Base-by-base conservation (phyloP, 2,113 vertebrate genomes). In the Tamias sibiricus region DNA sequence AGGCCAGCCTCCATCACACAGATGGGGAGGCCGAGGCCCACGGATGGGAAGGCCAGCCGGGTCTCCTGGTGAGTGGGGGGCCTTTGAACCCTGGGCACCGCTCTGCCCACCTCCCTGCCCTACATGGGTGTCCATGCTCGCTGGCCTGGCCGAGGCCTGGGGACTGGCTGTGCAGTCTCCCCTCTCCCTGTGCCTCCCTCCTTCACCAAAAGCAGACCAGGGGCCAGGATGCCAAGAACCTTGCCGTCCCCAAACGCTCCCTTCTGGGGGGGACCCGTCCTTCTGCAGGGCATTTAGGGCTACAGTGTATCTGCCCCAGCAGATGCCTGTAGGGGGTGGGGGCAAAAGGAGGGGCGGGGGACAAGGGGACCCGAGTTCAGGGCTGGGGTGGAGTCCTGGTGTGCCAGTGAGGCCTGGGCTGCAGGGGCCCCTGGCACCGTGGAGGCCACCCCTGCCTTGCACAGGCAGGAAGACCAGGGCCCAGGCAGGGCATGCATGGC, bases 21-120 rank as follows among this genome's bases (percentile, higher is more conserved):
- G 4, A 44, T 0, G 26, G 8, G 62, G 69, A 77, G 28, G 62
- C 72, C 0, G 89, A 94, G 93, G 84, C 76, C 89, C 76, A 11
- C 44, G 83, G 49, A 8, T 28, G 26, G 0, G 40, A 42, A 54
- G 52, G 28, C 22, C 26, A 14, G 17, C 75, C 4, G 26, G 32
- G 52, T 13, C 44, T 68, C 69, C 11, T 0, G 6, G 69, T 7
- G n/a, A 16, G 6, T 14, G 0, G 28, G 0, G 57, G 32, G 12
- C 12, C 14, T 16, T 17, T 19, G 9, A 11, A 17, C 35, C 22
- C 35, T 30, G 24, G 32, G 17, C 62, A 0, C 0, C 0, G 40
- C 42, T 20, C 32, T 4, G 47, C 10, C 54, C 7, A 2, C 57
- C 28, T 1, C 3, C 57, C 2, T 49, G 5, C 54, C 52, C 13